Conservation (phyloP, 2,113 vertebrate species). For the Eonycteris spelaea region DNA sequence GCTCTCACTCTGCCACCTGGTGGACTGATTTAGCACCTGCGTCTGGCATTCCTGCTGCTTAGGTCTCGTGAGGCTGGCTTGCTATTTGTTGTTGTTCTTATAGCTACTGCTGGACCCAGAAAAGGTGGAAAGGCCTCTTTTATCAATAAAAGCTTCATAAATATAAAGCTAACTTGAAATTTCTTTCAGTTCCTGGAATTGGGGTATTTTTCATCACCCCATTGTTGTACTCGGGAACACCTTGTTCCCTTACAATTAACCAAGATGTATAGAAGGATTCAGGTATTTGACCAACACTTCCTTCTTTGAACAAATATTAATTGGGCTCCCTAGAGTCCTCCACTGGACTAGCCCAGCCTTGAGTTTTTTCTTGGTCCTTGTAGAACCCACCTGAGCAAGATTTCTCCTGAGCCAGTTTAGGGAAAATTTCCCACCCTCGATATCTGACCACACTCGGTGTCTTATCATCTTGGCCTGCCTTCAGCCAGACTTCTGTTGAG, state of each 20-base stretch:
- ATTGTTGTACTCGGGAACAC: not conserved
- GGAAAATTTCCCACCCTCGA: not conserved
- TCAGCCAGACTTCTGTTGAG: not conserved
- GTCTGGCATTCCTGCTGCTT: accelerated
- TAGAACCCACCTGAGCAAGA: not conserved
- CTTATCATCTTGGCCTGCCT: not conserved
- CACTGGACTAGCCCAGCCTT: not conserved
- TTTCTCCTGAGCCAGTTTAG: not conserved
- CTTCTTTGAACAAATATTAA: not conserved
- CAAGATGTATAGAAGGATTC: not conserved
- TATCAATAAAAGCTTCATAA: not conserved
- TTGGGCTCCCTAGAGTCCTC: not conserved
- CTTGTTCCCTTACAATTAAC: not conserved
- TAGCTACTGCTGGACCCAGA: too few species aligned
- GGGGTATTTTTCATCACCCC: not conserved
- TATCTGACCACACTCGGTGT: not conserved
- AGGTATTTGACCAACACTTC: not conserved
- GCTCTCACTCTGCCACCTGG: not conserved
- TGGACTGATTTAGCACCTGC: not conserved
- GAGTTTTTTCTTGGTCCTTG: not conserved
- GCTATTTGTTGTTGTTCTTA: not conserved
- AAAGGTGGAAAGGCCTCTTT: not conserved
- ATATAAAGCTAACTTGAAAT: not conserved
- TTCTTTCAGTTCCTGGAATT: not conserved
- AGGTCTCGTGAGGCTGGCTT: not conserved